phyloP scores from a whole-genome alignment of 1,140 invertebrate species.

The Zaprionus taronus region DNA sequence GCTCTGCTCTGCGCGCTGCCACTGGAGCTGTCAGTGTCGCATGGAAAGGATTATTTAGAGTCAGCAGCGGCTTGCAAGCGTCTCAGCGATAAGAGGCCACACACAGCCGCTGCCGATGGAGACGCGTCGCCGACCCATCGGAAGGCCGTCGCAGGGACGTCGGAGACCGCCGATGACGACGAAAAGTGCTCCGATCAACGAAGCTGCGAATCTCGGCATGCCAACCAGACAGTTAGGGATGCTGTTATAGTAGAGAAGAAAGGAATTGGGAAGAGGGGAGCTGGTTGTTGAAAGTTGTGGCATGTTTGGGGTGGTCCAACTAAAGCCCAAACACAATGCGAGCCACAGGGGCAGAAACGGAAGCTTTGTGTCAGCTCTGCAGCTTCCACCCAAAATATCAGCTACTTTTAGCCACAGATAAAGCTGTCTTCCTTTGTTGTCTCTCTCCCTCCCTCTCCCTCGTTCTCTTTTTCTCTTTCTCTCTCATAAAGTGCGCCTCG shows the following conservation, averaged over 20 bases:
- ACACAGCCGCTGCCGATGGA: constrained; percentile 57
- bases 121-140: constrained; percentile 24
- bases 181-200: constrained; percentile 47
- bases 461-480: not conserved
- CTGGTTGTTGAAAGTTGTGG: not conserved
- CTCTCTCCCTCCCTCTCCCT: not conserved
- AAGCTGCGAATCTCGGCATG: constrained; percentile 1
- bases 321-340: constrained; percentile 23
- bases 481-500: constrained; percentile 64
- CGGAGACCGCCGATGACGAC: constrained; percentile 38
- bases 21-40: constrained; percentile 66
- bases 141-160: constrained; percentile 17
- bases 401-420: constrained; percentile 74
- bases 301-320: constrained; percentile 17
- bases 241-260: not conserved
- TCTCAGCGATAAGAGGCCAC: constrained; percentile 77
- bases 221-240: not conserved
- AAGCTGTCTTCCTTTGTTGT: constrained; percentile 63
- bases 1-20: constrained; percentile 39
- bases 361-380: constrained; percentile 56
- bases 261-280: not conserved
- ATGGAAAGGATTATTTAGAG: constrained; percentile 80
- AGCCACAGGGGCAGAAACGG: constrained; percentile 21
- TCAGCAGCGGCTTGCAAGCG: constrained; percentile 78
- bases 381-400: constrained; percentile 65